Percentiles rank a stretch among this genome's conserved stretches.
phyloP scores from a whole-genome alignment of 1,140 invertebrate species.

The Heliothis subflexa region DNA sequence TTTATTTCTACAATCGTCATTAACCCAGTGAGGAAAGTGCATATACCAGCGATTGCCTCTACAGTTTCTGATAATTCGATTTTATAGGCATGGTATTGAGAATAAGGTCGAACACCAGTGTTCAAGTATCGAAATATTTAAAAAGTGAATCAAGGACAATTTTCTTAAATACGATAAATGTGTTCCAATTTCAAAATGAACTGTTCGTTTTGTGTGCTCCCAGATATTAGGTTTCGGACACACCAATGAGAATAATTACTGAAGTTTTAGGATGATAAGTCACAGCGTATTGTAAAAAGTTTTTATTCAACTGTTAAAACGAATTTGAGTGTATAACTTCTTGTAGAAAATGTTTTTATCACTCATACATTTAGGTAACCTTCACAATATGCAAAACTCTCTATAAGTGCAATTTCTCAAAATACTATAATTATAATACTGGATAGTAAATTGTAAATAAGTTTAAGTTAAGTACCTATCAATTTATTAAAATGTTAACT shows the following conservation, averaged over 20 bases:
- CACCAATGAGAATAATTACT: constrained; percentile 13
- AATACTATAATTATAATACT: constrained; percentile 23
- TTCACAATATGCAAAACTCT: constrained; percentile 23
- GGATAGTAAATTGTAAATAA: constrained; percentile 42
- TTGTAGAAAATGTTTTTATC: neutral
- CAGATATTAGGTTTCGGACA: constrained; percentile 9
- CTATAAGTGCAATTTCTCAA: constrained; percentile 60
- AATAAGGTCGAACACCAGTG: constrained; percentile 13
- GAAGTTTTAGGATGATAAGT: constrained; percentile 22
- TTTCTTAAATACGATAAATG: neutral
- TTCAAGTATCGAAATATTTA: constrained; percentile 4
- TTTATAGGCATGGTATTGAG: neutral
- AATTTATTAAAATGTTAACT: constrained; percentile 3
- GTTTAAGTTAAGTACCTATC: neutral
- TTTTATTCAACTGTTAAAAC: constrained; percentile 24
- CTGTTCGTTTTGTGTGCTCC: constrained; percentile 7
- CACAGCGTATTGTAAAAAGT: neutral
- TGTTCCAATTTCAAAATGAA: constrained; percentile 32
- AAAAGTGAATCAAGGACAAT: constrained; percentile 36
- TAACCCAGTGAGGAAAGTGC: neutral
- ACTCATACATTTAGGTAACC: neutral
- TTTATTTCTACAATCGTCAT: neutral
- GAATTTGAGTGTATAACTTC: constrained; percentile 12
- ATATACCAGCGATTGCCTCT: too few relatives aligned
- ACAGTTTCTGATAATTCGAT: too few relatives aligned